Evolutionary conservation across 2,113 vertebrate species (phyloP).

Genomic region (Crotalus horridus): DNA sequence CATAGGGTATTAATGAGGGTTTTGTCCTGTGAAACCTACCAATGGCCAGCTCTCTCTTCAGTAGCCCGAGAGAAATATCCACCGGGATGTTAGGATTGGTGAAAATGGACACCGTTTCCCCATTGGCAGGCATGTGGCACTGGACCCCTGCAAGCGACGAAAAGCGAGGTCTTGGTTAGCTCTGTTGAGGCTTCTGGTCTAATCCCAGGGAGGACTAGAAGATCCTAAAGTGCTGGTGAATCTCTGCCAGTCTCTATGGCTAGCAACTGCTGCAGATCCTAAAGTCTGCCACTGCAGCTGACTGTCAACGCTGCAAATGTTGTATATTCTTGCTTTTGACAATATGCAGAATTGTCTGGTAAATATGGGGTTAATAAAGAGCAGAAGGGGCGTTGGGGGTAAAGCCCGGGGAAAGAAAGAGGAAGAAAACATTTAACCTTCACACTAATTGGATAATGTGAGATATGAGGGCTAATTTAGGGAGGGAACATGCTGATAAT

Average conservation of each 20-base stretch:
- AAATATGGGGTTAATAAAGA: no score
- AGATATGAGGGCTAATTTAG: no score
- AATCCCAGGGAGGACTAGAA: background rate
- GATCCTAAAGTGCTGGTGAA: no score
- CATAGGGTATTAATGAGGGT: accelerated
- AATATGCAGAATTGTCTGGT: no score
- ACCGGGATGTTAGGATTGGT: constrained; percentile 93
- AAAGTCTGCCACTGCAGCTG: background rate
- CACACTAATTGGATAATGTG: no score
- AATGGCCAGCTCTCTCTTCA: constrained; percentile 87
- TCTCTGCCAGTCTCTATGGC: no score
- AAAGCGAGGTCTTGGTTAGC: accelerated
- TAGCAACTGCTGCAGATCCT: background rate
- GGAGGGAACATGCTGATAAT: no score
- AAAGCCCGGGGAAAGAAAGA: no score
- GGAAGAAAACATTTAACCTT: no score
- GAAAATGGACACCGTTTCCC: constrained; percentile 81
- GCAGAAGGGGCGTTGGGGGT: no score
- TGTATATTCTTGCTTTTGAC: no score
- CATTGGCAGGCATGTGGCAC: constrained; percentile 94
- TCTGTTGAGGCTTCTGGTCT: background rate
- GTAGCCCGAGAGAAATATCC: constrained; percentile 88
- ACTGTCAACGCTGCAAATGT: no score
- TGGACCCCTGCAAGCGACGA: constrained; percentile 71
- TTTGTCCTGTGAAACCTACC: constrained; percentile 63